These are phyloP conservation scores for Syncerus caffer DNA, from an alignment of 2,797 vertebrate species.

Conservation along the genomic window DNA sequence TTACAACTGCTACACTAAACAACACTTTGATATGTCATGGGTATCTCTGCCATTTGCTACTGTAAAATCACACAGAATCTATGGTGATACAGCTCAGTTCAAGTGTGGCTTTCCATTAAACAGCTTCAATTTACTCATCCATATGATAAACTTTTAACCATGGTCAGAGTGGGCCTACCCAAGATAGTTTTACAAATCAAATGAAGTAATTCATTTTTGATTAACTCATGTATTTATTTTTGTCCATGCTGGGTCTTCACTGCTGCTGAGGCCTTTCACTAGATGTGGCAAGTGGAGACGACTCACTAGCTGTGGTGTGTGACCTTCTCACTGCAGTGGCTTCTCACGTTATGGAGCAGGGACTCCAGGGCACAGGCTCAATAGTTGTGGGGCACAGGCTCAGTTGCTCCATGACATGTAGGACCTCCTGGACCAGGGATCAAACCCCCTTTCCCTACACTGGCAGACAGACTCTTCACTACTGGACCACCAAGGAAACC, in stretches of 20 bases:
- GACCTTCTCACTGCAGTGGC: not conserved
- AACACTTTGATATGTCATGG: not conserved
- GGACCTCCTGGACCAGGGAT: not conserved
- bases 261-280: not conserved
- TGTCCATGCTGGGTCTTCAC: not conserved
- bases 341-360: not conserved
- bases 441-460: not conserved
- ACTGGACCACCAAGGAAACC: not conserved
- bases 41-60: not conserved
- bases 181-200: not conserved
- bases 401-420: not conserved
- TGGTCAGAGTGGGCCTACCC: accelerated
- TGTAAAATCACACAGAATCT: not conserved
- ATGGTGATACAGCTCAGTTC: not conserved
- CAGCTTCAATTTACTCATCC: not conserved
- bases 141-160: not conserved
- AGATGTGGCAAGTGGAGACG: not conserved
- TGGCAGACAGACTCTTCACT: not conserved
- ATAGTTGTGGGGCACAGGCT: not conserved
- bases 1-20: not conserved
- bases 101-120: not conserved
- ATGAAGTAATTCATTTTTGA: not conserved
- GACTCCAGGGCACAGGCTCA: not conserved
- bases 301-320: not conserved
- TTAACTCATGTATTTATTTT: not conserved